Conservation (phyloP, 1,140 invertebrate genomes). For the Cherax quadricarinatus region DNA sequence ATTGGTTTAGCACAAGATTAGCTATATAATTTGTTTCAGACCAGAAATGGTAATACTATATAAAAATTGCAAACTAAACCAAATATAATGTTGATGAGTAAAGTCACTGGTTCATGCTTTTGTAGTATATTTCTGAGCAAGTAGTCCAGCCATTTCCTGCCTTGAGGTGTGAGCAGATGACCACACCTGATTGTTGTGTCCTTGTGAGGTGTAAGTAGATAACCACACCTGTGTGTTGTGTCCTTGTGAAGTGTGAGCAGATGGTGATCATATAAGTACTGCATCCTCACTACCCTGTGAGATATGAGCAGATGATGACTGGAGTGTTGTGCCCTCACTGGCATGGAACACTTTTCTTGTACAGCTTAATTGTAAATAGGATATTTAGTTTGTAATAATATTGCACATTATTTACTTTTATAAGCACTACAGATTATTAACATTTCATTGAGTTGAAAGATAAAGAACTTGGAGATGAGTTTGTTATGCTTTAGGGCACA, state of each 20-base stretch:
- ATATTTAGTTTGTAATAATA: constrained; percentile 15
- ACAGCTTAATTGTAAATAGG: constrained; percentile 21
- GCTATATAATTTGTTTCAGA: neutral
- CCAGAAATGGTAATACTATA: too few species aligned
- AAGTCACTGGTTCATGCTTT: neutral
- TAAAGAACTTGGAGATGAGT: neutral
- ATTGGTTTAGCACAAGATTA: neutral
- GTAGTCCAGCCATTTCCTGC: constrained; percentile 41
- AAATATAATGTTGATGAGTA: neutral
- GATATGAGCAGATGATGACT: neutral
- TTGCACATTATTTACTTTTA: constrained; percentile 30
- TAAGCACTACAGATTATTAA: constrained; percentile 12
- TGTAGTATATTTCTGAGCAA: constrained; percentile 25
- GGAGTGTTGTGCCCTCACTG: neutral
- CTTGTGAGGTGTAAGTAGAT: too few species aligned
- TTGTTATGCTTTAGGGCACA: constrained; percentile 1
- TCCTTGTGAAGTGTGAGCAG: too few species aligned
- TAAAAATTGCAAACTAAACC: too few species aligned
- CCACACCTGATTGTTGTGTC: neutral
- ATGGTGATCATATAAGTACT: neutral
- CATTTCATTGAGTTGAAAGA: constrained; percentile 12
- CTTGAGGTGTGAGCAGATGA: neutral
- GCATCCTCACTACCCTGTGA: neutral
- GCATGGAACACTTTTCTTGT: neutral
- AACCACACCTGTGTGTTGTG: neutral